Percentiles rank a stretch among this genome's conserved stretches.
Conservation (phyloP, 2,888 invertebrate species). For the Drosophila ezoana region DNA sequence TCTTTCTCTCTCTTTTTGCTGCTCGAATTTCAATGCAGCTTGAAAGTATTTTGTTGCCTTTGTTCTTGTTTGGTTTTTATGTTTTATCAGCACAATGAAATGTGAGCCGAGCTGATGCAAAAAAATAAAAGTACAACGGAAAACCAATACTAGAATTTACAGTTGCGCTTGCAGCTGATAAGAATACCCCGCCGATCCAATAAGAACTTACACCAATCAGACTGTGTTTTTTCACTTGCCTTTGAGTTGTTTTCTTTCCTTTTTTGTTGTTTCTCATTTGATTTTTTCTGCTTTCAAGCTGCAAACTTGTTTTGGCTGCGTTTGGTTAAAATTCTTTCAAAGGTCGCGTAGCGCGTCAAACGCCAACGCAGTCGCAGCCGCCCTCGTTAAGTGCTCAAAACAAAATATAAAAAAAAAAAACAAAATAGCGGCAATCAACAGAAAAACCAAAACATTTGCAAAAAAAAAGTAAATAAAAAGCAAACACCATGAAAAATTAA, state of each 20-base stretch:
- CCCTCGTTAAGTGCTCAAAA: conserved; percentile 27
- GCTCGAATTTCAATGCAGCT: conserved; percentile 41
- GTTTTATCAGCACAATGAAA: conserved; percentile 65
- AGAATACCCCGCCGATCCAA: conserved; percentile 32
- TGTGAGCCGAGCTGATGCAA: conserved; percentile 29
- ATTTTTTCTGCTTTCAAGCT: conserved; percentile 30
- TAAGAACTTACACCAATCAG: conserved; percentile 47
- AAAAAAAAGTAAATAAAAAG: conserved; percentile 39
- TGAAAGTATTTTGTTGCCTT: conserved; percentile 45
- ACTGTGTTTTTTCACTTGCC: conserved; percentile 38
- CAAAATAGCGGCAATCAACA: conserved; percentile 48
- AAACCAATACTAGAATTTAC: conserved; percentile 43
- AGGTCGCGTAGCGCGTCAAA: conserved; percentile 58
- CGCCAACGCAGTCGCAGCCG: conserved; percentile 28
- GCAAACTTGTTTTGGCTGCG: conserved; percentile 55
- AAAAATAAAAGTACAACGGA: conserved; percentile 12
- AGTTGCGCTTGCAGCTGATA: conserved; percentile 45
- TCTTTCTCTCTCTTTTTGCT: conserved; percentile 4
- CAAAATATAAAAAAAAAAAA: conserved; percentile 16
- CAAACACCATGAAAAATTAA: conserved; percentile 54
- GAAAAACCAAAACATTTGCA: conserved; percentile 42
- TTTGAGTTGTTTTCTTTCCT: conserved; percentile 8
- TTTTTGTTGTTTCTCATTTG: conserved; percentile 1
- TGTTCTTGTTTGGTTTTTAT: conserved; percentile 30
- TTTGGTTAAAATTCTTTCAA: conserved; percentile 63